A percentile compares a stretch with the other conserved stretches of the same genome.
These are phyloP conservation scores for Atta texana DNA, from an alignment of 1,140 invertebrate genomes.

Conservation along the genomic window DNA sequence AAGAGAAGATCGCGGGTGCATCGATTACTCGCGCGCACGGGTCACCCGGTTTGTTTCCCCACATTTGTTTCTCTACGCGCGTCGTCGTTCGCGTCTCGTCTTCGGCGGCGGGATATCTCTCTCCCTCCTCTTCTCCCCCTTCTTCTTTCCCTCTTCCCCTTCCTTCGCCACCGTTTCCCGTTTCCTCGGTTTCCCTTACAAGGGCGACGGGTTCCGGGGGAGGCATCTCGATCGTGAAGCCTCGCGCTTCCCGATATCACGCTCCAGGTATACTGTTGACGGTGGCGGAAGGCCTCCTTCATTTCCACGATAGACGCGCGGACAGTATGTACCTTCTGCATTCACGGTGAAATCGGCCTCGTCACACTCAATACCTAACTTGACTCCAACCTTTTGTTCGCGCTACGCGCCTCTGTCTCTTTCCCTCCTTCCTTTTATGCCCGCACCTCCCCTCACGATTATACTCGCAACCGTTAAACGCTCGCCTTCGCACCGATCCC, in stretches of 20 bases:
- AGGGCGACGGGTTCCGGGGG: slow-evolving; percentile 19
- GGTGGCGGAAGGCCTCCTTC: neutral
- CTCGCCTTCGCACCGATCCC: slow-evolving; percentile 20
- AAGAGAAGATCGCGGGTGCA: slow-evolving; percentile 69
- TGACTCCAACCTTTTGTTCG: slow-evolving; percentile 28
- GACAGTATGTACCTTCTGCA: neutral
- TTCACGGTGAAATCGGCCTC: slow-evolving; percentile 19
- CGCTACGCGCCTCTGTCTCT: neutral
- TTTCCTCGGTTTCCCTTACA: slow-evolving; percentile 33
- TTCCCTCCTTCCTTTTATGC: slow-evolving; percentile 25
- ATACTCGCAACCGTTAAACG: slow-evolving; percentile 37
- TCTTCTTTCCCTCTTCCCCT: neutral
- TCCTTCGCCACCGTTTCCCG: neutral
- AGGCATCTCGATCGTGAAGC: neutral
- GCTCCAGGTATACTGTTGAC: neutral
- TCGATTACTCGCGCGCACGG: slow-evolving; percentile 71
- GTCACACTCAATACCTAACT: neutral
- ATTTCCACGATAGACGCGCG: neutral
- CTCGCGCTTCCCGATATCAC: slow-evolving; percentile 9
- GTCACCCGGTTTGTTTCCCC: slow-evolving; percentile 74
- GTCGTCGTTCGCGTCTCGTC: slow-evolving; percentile 15
- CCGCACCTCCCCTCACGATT: neutral
- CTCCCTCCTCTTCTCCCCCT: too few species aligned
- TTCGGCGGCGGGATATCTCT: slow-evolving; percentile 1
- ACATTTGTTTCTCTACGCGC: slow-evolving; percentile 34